phyloP scores from a whole-genome alignment of 1,140 invertebrate species.

The Drosophila gunungcola region DNA sequence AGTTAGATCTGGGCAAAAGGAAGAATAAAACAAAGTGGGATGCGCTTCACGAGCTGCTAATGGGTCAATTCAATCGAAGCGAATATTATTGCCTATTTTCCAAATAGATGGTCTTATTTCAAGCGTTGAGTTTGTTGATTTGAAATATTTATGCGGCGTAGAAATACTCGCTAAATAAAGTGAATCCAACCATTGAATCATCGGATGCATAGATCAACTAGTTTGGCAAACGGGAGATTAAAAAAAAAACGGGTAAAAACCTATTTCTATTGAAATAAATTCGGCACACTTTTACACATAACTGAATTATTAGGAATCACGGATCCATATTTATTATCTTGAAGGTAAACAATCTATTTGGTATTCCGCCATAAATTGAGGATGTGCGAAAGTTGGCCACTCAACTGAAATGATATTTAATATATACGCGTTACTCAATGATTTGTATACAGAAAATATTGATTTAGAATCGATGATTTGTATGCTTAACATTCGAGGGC shows the following conservation, averaged over 20 bases:
- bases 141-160: slow-evolving; percentile 34
- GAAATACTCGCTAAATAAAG: slow-evolving; percentile 23
- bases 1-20: slow-evolving; percentile 43
- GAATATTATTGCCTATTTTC: slow-evolving; percentile 49
- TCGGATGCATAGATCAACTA: slow-evolving; percentile 57
- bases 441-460: slow-evolving; percentile 52
- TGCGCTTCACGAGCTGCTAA: slow-evolving; percentile 79
- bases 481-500: slow-evolving; percentile 21
- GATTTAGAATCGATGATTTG: slow-evolving; percentile 42
- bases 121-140: slow-evolving; percentile 24
- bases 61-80: slow-evolving; percentile 78
- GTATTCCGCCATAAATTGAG: slow-evolving; percentile 5
- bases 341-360: slow-evolving; percentile 20
- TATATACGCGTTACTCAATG: slow-evolving; percentile 21
- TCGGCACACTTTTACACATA: slow-evolving; percentile 35
- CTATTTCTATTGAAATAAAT: background rate
- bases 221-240: slow-evolving; percentile 4
- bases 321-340: slow-evolving; percentile 10
- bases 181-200: slow-evolving; percentile 36
- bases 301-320: slow-evolving; percentile 16
- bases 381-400: slow-evolving; percentile 55
- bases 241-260: background rate
- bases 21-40: slow-evolving; percentile 48
- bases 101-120: slow-evolving; percentile 32
- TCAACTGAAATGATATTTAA: slow-evolving; percentile 49